Conservation (phyloP, 2,888 invertebrate species). For the Thysanoteuthis rhombus region DNA sequence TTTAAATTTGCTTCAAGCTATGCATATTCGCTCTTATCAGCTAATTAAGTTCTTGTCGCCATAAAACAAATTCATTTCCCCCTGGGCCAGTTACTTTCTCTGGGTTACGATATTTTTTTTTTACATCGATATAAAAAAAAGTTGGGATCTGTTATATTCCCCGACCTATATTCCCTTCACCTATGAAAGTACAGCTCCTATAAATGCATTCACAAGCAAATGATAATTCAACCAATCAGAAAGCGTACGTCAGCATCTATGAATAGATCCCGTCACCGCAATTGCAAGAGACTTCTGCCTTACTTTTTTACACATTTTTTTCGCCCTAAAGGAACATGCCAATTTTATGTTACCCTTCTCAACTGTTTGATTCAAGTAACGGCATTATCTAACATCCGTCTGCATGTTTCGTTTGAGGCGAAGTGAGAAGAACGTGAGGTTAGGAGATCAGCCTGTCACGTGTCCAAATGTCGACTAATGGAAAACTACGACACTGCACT, state of each 20-base stretch:
- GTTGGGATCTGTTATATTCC: no score
- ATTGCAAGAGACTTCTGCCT: background rate
- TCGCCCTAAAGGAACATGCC: no score
- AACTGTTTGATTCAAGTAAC: background rate
- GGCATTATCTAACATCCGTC: background rate
- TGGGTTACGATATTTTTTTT: background rate
- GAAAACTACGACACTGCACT: background rate
- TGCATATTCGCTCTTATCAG: background rate
- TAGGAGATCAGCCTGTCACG: background rate
- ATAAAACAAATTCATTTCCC: background rate
- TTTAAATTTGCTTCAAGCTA: background rate
- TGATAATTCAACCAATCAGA: background rate
- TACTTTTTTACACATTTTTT: no score
- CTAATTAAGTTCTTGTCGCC: background rate
- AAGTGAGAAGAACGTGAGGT: background rate
- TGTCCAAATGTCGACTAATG: background rate
- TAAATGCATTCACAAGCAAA: background rate
- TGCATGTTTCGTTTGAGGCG: background rate
- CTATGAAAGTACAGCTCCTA: background rate
- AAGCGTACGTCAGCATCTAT: background rate
- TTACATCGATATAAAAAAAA: background rate
- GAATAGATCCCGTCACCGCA: background rate
- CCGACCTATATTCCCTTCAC: background rate
- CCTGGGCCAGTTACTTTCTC: background rate
- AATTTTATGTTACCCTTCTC: background rate